Percentiles rank a stretch among this genome's conserved stretches.
Conservation (phyloP, 2,888 invertebrate species). For the Ischnus inquisitorius region DNA sequence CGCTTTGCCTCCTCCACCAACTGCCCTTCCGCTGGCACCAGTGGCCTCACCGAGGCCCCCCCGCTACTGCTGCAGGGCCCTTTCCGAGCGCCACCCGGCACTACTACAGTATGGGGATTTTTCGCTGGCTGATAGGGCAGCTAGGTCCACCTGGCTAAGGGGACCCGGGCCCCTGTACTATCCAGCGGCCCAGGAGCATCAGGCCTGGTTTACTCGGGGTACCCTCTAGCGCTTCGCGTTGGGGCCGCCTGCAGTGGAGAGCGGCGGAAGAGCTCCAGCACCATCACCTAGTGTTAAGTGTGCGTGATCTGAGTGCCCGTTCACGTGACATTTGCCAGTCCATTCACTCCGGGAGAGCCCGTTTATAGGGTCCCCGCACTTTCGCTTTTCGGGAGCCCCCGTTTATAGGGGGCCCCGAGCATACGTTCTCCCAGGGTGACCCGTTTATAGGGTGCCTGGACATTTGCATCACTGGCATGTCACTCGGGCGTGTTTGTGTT, state of each 20-base stretch:
- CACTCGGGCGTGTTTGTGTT: no score
- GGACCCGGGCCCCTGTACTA: conserved; percentile 50
- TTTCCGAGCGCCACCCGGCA: conserved; percentile 46
- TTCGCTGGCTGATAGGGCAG: conserved; percentile 48
- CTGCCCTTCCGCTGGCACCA: not conserved
- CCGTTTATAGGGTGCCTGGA: conserved; percentile 30
- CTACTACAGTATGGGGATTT: conserved; percentile 17
- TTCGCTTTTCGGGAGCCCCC: not conserved
- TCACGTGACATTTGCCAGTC: not conserved
- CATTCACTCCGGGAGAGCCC: conserved; percentile 16
- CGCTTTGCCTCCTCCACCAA: not conserved
- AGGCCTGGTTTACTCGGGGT: not conserved
- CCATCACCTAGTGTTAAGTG: not conserved
- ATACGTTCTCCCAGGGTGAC: conserved; percentile 4
- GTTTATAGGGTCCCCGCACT: conserved; percentile 9
- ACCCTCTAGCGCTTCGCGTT: conserved; percentile 2
- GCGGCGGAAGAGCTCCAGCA: not conserved
- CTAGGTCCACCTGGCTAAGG: conserved; percentile 21
- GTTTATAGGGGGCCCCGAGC: conserved; percentile 14
- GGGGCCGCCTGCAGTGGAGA: not conserved
- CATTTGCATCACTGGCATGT: conserved; percentile 27
- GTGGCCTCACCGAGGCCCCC: conserved; percentile 30
- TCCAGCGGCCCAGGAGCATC: conserved; percentile 28
- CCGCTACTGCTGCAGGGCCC: conserved; percentile 36
- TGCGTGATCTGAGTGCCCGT: conserved; percentile 7